Evolutionary conservation across 2,797 vertebrate species (phyloP).

Genomic region (Fistularia commersonii): DNA sequence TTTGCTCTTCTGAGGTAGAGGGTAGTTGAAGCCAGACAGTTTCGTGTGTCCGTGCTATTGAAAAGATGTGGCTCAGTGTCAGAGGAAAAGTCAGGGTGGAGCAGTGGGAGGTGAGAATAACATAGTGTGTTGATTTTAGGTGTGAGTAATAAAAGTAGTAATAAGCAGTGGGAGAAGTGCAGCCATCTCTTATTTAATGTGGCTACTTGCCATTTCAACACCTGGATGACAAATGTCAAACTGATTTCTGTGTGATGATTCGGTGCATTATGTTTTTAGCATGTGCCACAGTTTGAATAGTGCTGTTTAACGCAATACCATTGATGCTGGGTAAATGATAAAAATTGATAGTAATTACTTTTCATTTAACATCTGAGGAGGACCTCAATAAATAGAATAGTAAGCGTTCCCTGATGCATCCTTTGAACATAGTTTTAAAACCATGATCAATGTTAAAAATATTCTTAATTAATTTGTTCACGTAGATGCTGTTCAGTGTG

Average conservation of each 20-base stretch:
- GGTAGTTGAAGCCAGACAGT: constrained; percentile 15
- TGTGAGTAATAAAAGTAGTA: constrained; percentile 41
- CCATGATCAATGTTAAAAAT: no score
- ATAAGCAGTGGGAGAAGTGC: constrained; percentile 29
- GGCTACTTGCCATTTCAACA: constrained; percentile 44
- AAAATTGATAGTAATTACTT: no score
- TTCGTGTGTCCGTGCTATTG: constrained; percentile 44
- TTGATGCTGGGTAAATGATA: background rate
- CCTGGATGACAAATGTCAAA: constrained; percentile 45
- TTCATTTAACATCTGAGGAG: no score
- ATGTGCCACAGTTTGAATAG: background rate
- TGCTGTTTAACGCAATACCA: background rate
- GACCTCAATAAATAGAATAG: no score
- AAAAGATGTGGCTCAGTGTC: constrained; percentile 32
- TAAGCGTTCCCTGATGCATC: no score
- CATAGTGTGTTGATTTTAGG: constrained; percentile 48
- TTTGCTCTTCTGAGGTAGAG: constrained; percentile 17
- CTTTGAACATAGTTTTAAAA: no score
- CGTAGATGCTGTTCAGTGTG: no score
- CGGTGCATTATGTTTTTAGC: constrained; percentile 5
- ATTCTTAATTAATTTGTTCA: no score
- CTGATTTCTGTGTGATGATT: constrained; percentile 21
- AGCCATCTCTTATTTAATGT: constrained; percentile 42
- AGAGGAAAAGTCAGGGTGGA: constrained; percentile 36
- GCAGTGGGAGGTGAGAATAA: constrained; percentile 35